phyloP scores from a whole-genome alignment of 2,888 invertebrate genomes.

The Branchellion lobata region DNA sequence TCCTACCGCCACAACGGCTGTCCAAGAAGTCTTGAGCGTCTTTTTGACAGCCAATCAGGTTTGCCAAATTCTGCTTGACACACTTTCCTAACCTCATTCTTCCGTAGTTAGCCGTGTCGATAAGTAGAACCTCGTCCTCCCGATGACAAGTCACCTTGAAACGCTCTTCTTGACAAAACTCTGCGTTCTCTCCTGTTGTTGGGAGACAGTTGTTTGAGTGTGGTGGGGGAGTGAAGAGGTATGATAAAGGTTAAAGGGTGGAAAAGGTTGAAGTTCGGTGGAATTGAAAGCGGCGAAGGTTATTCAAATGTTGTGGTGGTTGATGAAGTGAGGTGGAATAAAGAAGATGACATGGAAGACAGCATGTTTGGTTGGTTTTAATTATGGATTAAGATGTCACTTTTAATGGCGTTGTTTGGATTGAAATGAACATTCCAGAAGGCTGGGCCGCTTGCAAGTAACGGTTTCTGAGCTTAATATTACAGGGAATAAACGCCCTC shows the following conservation, averaged over 20 bases:
- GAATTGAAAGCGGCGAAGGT: not conserved
- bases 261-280: not conserved
- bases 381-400: too few species aligned
- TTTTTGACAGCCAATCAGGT: slow-evolving; percentile 39
- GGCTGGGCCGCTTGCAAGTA: too few species aligned
- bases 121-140: slow-evolving; percentile 30
- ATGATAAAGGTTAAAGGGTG: not conserved
- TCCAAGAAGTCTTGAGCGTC: slow-evolving; percentile 39
- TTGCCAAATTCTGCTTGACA: slow-evolving; percentile 44
- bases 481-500: too few species aligned
- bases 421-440: too few species aligned
- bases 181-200: slow-evolving; percentile 5
- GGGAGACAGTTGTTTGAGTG: not conserved
- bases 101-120: slow-evolving; percentile 44
- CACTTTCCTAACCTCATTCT: slow-evolving; percentile 40
- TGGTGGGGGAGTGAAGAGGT: not conserved
- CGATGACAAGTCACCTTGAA: slow-evolving; percentile 30
- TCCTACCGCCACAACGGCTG: slow-evolving; percentile 43
- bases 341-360: too few species aligned
- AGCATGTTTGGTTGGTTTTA: too few species aligned
- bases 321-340: not conserved
- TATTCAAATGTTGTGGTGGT: not conserved
- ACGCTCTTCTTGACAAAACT: slow-evolving; percentile 47
- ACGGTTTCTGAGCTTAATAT: too few species aligned
- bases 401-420: too few species aligned